Percentiles rank a stretch among this genome's conserved stretches.
Conservation (phyloP, 2,888 invertebrate genomes). For the Ophonus ardosiacus region DNA sequence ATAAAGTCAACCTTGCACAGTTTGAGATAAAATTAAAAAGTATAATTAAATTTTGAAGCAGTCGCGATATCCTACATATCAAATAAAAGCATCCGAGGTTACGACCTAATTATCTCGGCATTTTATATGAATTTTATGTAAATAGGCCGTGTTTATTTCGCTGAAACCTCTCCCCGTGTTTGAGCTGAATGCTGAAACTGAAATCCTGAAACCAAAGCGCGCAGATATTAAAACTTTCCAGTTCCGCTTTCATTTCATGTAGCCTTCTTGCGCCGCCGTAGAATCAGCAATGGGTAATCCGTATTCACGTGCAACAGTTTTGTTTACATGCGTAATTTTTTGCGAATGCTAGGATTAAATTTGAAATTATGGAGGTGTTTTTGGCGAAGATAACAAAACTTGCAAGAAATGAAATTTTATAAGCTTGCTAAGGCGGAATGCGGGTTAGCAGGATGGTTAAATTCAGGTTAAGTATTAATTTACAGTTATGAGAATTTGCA, state of each 20-base stretch:
- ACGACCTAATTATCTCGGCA: constrained; percentile 46
- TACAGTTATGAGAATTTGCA: background rate
- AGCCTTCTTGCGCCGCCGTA: background rate
- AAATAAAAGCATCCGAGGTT: constrained; percentile 45
- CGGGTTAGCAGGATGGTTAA: background rate
- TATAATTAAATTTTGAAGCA: constrained; percentile 25
- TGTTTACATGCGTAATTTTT: constrained; percentile 56
- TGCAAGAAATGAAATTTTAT: constrained; percentile 16
- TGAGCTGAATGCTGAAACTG: constrained; percentile 2
- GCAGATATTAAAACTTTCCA: constrained; percentile 45
- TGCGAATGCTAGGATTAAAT: constrained; percentile 40
- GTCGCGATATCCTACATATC: constrained; percentile 37
- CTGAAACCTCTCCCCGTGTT: constrained; percentile 23
- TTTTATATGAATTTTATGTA: constrained; percentile 60
- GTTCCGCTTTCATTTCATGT: constrained; percentile 31
- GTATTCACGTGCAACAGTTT: constrained; percentile 54
- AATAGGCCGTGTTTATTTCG: constrained; percentile 56
- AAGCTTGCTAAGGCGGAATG: background rate
- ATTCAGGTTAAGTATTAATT: background rate
- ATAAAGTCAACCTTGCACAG: constrained; percentile 2
- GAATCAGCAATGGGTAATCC: background rate
- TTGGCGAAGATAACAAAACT: constrained; percentile 15
- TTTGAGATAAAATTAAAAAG: constrained; percentile 26
- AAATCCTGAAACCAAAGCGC: constrained; percentile 33
- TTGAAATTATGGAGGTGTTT: constrained; percentile 38